Evolutionary conservation across 2,888 invertebrate species (phyloP).

Genomic region (Oscheius onirici): DNA sequence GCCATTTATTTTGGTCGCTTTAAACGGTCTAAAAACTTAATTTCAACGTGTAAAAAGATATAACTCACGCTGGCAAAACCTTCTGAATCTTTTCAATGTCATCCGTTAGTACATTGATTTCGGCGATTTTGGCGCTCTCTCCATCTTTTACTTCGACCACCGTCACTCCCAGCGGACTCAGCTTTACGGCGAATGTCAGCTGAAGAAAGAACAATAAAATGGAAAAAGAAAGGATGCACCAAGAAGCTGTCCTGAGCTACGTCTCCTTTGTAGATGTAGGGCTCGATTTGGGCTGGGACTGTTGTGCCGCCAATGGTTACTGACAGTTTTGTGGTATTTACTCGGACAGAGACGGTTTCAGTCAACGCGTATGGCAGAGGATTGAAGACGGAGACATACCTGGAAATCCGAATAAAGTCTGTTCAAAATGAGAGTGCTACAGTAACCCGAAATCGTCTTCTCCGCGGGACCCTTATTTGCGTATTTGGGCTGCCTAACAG

Average conservation of each 20-base stretch:
- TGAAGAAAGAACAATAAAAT: conserved; percentile 26
- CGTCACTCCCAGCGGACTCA: conserved; percentile 42
- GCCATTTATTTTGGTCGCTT: background rate
- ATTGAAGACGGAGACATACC: conserved; percentile 41
- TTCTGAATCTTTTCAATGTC: conserved; percentile 6
- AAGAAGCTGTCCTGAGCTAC: conserved; percentile 32
- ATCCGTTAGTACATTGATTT: background rate
- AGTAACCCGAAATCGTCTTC: too few relatives aligned
- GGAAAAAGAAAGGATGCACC: conserved; percentile 26
- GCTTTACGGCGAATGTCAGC: conserved; percentile 40
- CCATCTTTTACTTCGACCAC: conserved; percentile 32
- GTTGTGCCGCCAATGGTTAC: conserved; percentile 27
- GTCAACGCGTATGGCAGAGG: conserved; percentile 34
- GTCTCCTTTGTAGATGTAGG: conserved; percentile 41
- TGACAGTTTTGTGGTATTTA: conserved; percentile 23
- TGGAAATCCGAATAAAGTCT: too few relatives aligned
- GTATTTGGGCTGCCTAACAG: too few relatives aligned
- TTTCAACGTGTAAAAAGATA: background rate
- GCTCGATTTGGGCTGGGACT: conserved; percentile 53
- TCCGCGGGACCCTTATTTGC: too few relatives aligned
- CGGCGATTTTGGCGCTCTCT: conserved; percentile 34
- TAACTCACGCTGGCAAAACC: conserved; percentile 21
- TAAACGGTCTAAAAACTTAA: background rate
- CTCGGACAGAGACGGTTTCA: conserved; percentile 39
- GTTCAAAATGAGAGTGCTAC: too few relatives aligned